These are phyloP conservation scores for Limenitis camilla DNA, from an alignment of 2,888 invertebrate genomes.

Conservation along the genomic window DNA sequence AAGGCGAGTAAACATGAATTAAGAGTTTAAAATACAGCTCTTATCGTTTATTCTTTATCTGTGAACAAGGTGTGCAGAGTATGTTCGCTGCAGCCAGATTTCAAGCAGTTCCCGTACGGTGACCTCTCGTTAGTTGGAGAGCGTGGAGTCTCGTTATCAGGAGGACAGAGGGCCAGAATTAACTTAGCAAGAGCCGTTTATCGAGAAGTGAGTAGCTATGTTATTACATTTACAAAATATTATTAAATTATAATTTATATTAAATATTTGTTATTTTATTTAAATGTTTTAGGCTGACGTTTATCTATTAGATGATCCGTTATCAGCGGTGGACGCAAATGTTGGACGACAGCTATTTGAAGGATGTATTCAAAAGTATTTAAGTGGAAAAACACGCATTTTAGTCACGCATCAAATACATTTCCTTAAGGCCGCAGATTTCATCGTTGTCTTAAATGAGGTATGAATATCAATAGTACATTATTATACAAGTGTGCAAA, in stretches of 20 bases:
- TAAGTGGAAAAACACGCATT: constrained; percentile 80
- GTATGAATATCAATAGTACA: constrained; percentile 29
- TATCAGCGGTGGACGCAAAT: constrained; percentile 86
- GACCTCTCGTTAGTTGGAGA: constrained; percentile 88
- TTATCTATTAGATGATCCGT: constrained; percentile 86
- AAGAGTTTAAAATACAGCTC: too few relatives aligned
- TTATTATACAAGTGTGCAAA: neutral
- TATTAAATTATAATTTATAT: too few relatives aligned
- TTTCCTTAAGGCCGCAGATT: constrained; percentile 59
- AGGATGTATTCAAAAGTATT: constrained; percentile 78
- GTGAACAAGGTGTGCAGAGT: constrained; percentile 72
- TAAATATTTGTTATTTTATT: too few relatives aligned
- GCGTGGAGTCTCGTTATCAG: constrained; percentile 85
- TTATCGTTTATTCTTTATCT: too few relatives aligned
- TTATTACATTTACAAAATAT: neutral
- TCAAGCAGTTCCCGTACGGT: constrained; percentile 82
- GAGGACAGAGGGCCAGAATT: constrained; percentile 89
- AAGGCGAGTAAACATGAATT: too few relatives aligned
- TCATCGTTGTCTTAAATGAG: constrained; percentile 72
- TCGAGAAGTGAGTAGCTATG: constrained; percentile 73
- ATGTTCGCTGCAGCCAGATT: constrained; percentile 80
- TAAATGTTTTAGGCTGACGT: constrained; percentile 77
- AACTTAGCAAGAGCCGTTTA: too few relatives aligned
- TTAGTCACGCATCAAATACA: constrained; percentile 92
- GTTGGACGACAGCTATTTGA: constrained; percentile 85